Base-by-base conservation (phyloP, 2,888 invertebrate genomes). In the Luperina testacea region DNA sequence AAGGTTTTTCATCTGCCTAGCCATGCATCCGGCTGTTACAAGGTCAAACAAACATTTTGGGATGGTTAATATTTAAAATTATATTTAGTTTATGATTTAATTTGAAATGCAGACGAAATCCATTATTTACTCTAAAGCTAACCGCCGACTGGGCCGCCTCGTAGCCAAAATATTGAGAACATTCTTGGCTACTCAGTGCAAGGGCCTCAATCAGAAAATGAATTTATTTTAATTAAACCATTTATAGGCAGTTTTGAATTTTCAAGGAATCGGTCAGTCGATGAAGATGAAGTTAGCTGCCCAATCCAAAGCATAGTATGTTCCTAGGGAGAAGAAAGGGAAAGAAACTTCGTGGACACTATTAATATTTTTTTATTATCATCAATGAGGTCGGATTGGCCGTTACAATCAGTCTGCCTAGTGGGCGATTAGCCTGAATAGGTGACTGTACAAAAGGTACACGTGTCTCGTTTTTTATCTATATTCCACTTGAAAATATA, bases 1-100 rank as follows among this genome's bases (percentile, higher is more conserved):
- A 48, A 13, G 1, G 45, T 65, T 38, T 73, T 51, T 72, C 57
- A 38, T 65, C 42, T 67, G 59, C 80, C 67, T 74, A 42, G 65
- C 27, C 1, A 78, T 38, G 57, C 15, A 42, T 73, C 65, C 65
- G 80, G 57, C 6, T 67, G 15, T 32, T 9, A 5, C 42, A 80
- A 80, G 65, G 79, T 15, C n/a, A 15, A 38, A 0, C 20, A 51
- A 79, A 42, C 8, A 1, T 74, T 59, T 67, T 32, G 42, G 42
- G 42, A 59, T 48, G 13, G 24, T 51, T 8, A 48, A 38, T 71
- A 32, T 45, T 53, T n/a, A n/a, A 78, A 61, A 42, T 61, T 15
- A 15, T 27, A 48, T 53, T 24, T 51, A 42, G n/a, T n/a, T 61
- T 17, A 7, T 7, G 1, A 42, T 75, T 48, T 51, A 13, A 24